Conservation (phyloP, 2,113 vertebrate genomes). For the Elaphurus davidianus region DNA sequence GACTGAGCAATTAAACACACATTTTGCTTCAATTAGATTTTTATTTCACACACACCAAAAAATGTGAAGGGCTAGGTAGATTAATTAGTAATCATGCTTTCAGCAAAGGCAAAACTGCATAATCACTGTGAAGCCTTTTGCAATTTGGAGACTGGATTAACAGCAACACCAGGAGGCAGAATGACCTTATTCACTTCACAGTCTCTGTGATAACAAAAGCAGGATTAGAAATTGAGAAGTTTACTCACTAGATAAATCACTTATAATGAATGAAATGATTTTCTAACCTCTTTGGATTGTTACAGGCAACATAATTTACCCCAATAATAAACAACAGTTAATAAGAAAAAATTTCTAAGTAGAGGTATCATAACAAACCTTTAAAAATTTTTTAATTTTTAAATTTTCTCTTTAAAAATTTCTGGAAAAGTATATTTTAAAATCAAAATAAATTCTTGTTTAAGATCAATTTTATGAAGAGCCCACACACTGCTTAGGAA, state of each 20-base stretch:
- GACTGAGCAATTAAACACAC: background rate
- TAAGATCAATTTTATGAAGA: conserved; percentile 36
- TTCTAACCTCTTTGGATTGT: conserved; percentile 73
- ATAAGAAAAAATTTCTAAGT: conserved; percentile 56
- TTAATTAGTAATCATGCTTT: conserved; percentile 54
- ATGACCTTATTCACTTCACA: conserved; percentile 78
- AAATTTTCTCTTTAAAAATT: conserved; percentile 28
- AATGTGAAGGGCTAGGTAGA: conserved; percentile 7
- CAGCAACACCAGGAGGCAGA: conserved; percentile 18
- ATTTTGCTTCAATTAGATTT: conserved; percentile 40
- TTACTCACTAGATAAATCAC: conserved; percentile 80
- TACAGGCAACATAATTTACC: conserved; percentile 77
- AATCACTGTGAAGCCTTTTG: conserved; percentile 60
- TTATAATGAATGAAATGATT: conserved; percentile 81
- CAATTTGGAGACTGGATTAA: conserved; percentile 36
- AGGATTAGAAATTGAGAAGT: conserved; percentile 78
- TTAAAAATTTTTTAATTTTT: background rate
- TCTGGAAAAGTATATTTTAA: background rate
- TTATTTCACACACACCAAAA: conserved; percentile 48
- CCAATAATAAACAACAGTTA: conserved; percentile 68
- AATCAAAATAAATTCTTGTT: conserved; percentile 34
- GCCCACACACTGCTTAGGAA: background rate
- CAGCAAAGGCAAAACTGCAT: conserved; percentile 35
- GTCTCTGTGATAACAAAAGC: conserved; percentile 73
- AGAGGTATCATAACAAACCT: conserved; percentile 49